Base-by-base conservation (phyloP, 2,888 invertebrate species). In the Crematogaster levior region DNA sequence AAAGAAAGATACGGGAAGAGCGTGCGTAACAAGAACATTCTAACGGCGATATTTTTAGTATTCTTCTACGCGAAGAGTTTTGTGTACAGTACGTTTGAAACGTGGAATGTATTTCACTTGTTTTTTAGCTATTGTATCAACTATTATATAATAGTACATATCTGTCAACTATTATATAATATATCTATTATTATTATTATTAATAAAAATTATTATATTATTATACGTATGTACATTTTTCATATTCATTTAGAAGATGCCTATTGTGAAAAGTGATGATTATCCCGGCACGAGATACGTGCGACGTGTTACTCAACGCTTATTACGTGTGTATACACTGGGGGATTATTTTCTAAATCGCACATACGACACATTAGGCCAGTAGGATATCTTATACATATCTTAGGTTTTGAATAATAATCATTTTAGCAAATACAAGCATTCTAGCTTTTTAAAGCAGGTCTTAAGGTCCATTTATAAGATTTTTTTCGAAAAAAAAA, bases 31-130 rank as follows among this genome's bases (percentile, higher is more conserved):
- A 51, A 48, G 46, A 72, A 77, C 56, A 65, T 56, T 56, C 77
- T 75, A 85, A 81, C 83, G 89, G 27, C n/a, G n/a, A 21, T 43
- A 30, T 60, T 40, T 40, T 58, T 30, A 72, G 12, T 58, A 58
- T 90, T 89, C 90, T 88, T 90, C 81, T 77, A 63, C 18, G 46
- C 46, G 63, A 51, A 79, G 61, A 74, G 77, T 40, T 68, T 72
- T 51, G 46, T 68, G 81, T 87, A 87, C 60, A 80, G 66, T 68
- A n/a, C 81, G 81, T 72, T 84, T 70, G 18, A 43, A 66, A 68
- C 24, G 56, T 53, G 24, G 24, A 66, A 81, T 40, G 48, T 84
- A 75, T 83, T 83, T 30, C 75, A 74, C 81, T 88, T 83, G 68
- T 85, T 82, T 82, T 63, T 73, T 84, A 85, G 81, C 58, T 77